Evolutionary conservation across 1,140 invertebrate genomes (phyloP), one percentile per base, ranked within the genome.

Genomic region (Sycophaga agraensis): DNA sequence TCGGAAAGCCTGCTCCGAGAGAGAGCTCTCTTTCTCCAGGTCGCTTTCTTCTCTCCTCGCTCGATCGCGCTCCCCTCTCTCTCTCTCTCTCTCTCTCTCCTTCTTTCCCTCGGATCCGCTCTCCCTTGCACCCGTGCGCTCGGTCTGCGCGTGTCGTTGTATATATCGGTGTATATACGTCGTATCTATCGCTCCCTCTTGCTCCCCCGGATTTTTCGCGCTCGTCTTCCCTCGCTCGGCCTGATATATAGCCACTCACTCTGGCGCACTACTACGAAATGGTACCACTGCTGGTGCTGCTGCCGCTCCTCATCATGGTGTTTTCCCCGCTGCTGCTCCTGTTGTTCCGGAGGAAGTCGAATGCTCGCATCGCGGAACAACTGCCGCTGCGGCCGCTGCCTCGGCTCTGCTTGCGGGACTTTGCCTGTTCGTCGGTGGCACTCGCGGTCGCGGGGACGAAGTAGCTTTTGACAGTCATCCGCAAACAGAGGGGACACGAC

Each of bases 391-490:
- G 14, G 7, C 16, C 28, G 28, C 11, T 11, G 28, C 4, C 4
- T 11, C 6, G 16, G 19, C 42, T 28, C 59, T 28, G 37, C 48
- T 53, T 28, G 24, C 39, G 48, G 26, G 26, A 42, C n/a, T n/a
- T n/a, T n/a, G n/a, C n/a, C n/a, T n/a, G n/a, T n/a, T n/a, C n/a
- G n/a, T n/a, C n/a, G n/a, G n/a, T n/a, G n/a, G n/a, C n/a, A 34
- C 40, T 26, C 37, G 49, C 17, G 16, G 2, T 24, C 12, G 37
- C 2, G 12, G 14, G 37, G 17, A 37, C 2, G 11, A 34, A 49
- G 31, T n/a, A 22, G 8, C 9, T 73, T 77, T 77, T 77, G 75
- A 76, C 72, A 77, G 73, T 77, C 74, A 76, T 76, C 66, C 72
- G 73, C 73, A 68, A 74, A 71, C 70, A 69, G 28, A 16, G 26